A percentile compares a stretch with the other conserved stretches of the same genome.
These are phyloP conservation scores for Sphaerophoria rueppellii DNA, from an alignment of 2,888 invertebrate genomes.

Conservation along the genomic window DNA sequence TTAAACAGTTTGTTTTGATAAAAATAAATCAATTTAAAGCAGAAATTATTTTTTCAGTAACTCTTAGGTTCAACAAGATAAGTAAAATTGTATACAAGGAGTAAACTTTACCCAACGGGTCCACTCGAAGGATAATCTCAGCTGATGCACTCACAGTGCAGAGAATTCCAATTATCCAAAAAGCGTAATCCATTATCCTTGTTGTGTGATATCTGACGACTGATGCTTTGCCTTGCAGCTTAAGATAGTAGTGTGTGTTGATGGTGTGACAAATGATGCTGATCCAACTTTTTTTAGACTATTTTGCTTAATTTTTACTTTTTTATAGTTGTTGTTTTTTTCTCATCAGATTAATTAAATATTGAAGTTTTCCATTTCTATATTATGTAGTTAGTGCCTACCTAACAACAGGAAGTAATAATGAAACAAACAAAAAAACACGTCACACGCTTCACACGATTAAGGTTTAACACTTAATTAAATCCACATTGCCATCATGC, in stretches of 20 bases:
- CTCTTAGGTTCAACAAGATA: neutral
- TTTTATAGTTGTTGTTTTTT: neutral
- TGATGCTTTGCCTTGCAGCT: slow-evolving; percentile 1
- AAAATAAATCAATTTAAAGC: too few relatives aligned
- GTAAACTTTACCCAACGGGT: slow-evolving; percentile 80
- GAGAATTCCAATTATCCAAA: slow-evolving; percentile 77
- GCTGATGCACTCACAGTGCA: slow-evolving; percentile 76
- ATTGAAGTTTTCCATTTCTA: neutral
- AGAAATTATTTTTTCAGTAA: too few relatives aligned
- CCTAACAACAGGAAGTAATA: slow-evolving; percentile 19
- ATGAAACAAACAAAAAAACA: slow-evolving; percentile 21
- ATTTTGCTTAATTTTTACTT: neutral
- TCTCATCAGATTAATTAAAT: neutral
- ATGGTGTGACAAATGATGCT: slow-evolving; percentile 36
- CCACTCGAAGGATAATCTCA: slow-evolving; percentile 81
- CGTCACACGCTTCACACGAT: slow-evolving; percentile 42
- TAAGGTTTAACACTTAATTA: slow-evolving; percentile 55
- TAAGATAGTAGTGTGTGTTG: slow-evolving; percentile 11
- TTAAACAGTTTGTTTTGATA: too few relatives aligned
- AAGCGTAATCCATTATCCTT: slow-evolving; percentile 79
- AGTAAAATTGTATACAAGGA: neutral
- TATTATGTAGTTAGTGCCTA: neutral
- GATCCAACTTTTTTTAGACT: slow-evolving; percentile 15
- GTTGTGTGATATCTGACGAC: slow-evolving; percentile 54
- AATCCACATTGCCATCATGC: slow-evolving; percentile 43